Base-by-base conservation (phyloP, 2,113 vertebrate species). In the Periophthalmus modestus region DNA sequence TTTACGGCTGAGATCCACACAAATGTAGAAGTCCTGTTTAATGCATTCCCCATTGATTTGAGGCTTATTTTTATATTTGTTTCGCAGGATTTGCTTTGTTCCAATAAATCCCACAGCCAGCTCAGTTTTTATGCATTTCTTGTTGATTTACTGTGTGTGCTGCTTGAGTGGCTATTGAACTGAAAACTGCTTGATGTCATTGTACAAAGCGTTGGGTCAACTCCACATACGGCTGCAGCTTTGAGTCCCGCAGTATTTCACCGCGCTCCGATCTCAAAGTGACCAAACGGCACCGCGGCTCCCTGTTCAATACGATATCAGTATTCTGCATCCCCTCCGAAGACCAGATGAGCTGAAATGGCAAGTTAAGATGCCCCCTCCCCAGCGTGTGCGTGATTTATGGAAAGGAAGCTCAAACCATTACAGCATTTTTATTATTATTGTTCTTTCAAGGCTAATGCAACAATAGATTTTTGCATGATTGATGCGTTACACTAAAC, bases 381-480 rank as follows among this genome's bases (percentile, higher is more conserved):
- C 87, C 85, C 83, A 87, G 79, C 80, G 77, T 77, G 68, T 72
- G 73, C 68, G 87, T 92, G 94, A 94, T 94, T 94, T 94, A 94
- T 93, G 90, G 85, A 91, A 92, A 93, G 93, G 91, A 94, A 93
- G 93, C 93, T 86, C 88, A 91, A 91, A 93, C 91, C 92, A 94
- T 94, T 93, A 93, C 91, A 93, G 92, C 92, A 88, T 93, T 94
- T 94, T 94, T 94, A 94, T 94, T 94, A 94, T 94, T 93, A 94
- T 94, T 94, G 92, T 94, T 94, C 90, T 94, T 94, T 93, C 92
- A 93, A 92, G 92, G 94, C 93, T 94, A 94, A 94, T 94, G 93
- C 93, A 93, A 93, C 94, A 94, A 94, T 94, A 93, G 92, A 94
- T 94, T 94, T 94, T 94, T 94, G 90, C 91, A 92, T 93, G 93